Base-by-base conservation (phyloP, 2,113 vertebrate genomes). In the Mormoops blainvillei region DNA sequence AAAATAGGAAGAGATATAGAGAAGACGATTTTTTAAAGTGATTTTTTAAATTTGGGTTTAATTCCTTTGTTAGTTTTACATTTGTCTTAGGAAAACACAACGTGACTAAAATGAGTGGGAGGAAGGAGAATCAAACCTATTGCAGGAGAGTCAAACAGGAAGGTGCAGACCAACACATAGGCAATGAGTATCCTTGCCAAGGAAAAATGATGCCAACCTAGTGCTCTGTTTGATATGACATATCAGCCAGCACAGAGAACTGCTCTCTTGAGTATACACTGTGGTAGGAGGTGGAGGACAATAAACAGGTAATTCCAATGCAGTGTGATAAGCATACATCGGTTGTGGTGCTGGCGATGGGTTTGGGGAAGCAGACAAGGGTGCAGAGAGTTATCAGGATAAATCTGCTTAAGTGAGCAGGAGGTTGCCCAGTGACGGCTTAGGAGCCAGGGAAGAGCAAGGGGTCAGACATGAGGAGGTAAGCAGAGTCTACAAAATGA, bases 291-390 rank as follows among this genome's bases (percentile, higher is more conserved):
- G 2, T 31, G 65, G 61, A 31, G 22, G 45, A 67, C 36, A 82
- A 54, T 36, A 58, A 54, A 74, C 41, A 83, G 38, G 5, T 14
- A 36, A 67, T 48, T 45, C 24, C 18, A 83, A 7, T 10, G 24
- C 48, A 76, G 24, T 76, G 20, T 31, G 48, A 56, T 76, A 36
- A 74, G 24, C 36, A 83, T n/a, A 56, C 24, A 31, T 22, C 54
- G 67, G 19, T 3, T 1, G 19, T 7, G 2, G 54, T 41, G 4
- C 9, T 20, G 65, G 5, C n/a, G 28, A 22, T 1, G 7, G n/a
- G 20, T 15, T 18, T 0, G 8, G 19, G 4, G 11, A 9, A 36
- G 77, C 48, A 19, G 54, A 28, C 22, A 61, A n/a, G 41, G 6
- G n/a, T 33, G n/a, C 36, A 36, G 7, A 63, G 22, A 83, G 38